phyloP scores from a whole-genome alignment of 2,113 vertebrate genomes.

The Pogonocichla stellata region DNA sequence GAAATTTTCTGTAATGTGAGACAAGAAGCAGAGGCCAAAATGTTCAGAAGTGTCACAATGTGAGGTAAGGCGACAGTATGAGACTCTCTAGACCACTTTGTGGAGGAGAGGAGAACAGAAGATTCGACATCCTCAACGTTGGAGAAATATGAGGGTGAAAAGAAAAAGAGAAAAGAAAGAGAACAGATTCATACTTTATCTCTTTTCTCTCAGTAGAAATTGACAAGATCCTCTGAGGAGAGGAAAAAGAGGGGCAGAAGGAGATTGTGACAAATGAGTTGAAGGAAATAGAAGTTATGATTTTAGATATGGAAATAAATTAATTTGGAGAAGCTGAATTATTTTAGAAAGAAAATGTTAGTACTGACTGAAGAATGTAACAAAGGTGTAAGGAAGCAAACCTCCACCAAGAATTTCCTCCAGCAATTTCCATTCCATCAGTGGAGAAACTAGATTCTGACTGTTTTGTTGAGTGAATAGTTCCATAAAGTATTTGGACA shows the following conservation, averaged over 20 bases:
- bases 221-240: not conserved
- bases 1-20: not conserved
- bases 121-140: accelerated
- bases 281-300: not conserved
- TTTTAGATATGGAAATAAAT: constrained; percentile 30
- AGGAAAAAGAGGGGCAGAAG: not conserved
- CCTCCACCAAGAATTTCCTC: not conserved
- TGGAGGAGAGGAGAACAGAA: not conserved
- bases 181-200: not conserved
- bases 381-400: not conserved
- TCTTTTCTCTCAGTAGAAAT: not conserved
- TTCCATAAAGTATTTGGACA: not conserved
- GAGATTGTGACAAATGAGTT: not conserved
- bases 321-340: not conserved
- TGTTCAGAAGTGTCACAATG: not conserved
- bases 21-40: not conserved
- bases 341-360: constrained; percentile 8
- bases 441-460: not conserved
- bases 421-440: not conserved
- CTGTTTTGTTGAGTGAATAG: not conserved
- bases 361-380: not conserved
- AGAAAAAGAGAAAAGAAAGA: not conserved
- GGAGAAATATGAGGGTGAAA: not conserved
- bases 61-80: not conserved
- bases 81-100: not conserved